Conservation (phyloP, 2,797 vertebrate species). For the Gobio occitaniae region DNA sequence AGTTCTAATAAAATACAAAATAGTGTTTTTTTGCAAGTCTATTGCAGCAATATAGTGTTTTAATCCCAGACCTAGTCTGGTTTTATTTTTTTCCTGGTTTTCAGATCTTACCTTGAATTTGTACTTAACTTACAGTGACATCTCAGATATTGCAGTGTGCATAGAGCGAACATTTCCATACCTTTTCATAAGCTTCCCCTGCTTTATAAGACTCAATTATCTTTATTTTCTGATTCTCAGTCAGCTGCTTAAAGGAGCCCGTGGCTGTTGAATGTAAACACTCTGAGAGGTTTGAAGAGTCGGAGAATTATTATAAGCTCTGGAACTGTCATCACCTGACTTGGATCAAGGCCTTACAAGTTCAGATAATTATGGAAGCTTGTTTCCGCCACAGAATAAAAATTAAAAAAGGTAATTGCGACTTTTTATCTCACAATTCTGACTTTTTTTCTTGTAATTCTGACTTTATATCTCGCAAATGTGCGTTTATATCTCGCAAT, state of each 20-base stretch:
- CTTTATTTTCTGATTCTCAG: constrained; percentile 1
- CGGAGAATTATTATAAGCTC: neutral
- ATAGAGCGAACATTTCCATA: neutral
- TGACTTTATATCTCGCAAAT: too few species aligned
- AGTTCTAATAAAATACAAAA: too few species aligned
- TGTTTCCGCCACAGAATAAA: too few species aligned
- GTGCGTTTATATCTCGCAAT: too few species aligned
- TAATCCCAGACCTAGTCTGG: neutral
- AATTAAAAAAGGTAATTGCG: too few species aligned
- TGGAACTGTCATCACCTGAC: constrained; percentile 10
- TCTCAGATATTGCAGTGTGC: neutral
- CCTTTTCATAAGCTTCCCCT: neutral
- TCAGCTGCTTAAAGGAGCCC: neutral
- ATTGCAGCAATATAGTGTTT: neutral
- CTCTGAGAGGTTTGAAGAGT: constrained; percentile 8
- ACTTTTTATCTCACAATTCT: too few species aligned
- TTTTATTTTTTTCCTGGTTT: neutral
- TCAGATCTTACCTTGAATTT: neutral
- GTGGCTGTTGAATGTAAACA: constrained; percentile 10
- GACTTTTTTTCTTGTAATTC: too few species aligned
- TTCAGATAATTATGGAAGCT: neutral
- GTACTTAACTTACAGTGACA: neutral
- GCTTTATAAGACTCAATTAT: constrained; percentile 17
- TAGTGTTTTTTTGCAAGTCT: neutral
- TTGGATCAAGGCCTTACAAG: neutral